A percentile compares a stretch with the other conserved stretches of the same genome.
Evolutionary conservation across 53 echinoderm and acorn worm genomes (phyloP).

Genomic region (Antedon mediterranea): DNA sequence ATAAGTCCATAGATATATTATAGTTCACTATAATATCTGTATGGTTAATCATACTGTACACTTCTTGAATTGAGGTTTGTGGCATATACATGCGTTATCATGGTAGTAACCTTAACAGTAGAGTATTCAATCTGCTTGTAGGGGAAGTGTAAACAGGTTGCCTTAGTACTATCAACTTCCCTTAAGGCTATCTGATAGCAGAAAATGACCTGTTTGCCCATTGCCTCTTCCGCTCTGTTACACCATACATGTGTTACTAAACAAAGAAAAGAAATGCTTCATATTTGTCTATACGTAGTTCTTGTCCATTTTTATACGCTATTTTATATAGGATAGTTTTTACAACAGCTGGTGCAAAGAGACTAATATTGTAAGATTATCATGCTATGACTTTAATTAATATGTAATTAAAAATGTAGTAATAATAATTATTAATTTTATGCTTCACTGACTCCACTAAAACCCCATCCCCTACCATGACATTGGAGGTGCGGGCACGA

Average conservation of each 20-base stretch:
- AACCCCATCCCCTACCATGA: no score
- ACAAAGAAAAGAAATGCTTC: neutral
- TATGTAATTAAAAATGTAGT: neutral
- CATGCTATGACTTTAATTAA: neutral
- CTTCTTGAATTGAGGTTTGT: no score
- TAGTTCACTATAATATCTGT: no score
- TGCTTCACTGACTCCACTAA: no score
- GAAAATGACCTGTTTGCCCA: neutral
- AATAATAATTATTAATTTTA: no score
- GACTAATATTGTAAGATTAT: no score
- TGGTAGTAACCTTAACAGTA: no score
- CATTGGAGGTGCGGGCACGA: no score
- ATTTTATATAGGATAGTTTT: neutral
- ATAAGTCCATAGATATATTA: no score
- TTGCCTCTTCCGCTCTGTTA: neutral
- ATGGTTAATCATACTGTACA: no score
- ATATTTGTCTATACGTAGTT: neutral
- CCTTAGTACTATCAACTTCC: neutral
- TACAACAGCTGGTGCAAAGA: neutral
- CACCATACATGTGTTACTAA: neutral
- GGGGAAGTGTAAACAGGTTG: neutral
- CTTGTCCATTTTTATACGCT: neutral
- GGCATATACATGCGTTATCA: no score
- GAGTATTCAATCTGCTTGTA: no score
- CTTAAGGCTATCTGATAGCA: neutral